Conservation (phyloP, 2,888 invertebrate genomes). For the Caenorhabditis sp. region DNA sequence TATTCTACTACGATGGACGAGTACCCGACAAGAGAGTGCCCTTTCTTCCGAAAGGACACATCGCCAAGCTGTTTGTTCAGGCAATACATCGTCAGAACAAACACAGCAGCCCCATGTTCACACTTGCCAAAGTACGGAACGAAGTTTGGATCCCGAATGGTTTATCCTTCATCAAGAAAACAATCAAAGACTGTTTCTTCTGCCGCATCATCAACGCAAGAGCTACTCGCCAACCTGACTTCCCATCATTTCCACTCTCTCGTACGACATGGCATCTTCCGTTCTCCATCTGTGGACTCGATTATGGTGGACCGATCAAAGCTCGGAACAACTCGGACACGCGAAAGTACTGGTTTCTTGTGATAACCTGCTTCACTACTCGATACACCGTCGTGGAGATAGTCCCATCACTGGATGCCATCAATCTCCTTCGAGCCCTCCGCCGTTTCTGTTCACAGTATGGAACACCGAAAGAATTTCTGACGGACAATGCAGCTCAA, state of each 20-base stretch:
- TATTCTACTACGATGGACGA: constrained; percentile 18
- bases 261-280: constrained; percentile 68
- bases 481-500: constrained; percentile 20
- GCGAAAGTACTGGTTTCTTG: constrained; percentile 11
- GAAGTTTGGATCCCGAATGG: constrained; percentile 77
- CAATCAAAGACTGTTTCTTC: constrained; percentile 69
- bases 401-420: neutral
- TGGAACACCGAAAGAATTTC: constrained; percentile 15
- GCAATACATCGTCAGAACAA: constrained; percentile 6
- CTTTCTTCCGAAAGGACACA: constrained; percentile 11
- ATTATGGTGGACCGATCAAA: constrained; percentile 77
- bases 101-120: constrained; percentile 23
- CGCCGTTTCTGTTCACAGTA: constrained; percentile 2
- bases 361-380: constrained; percentile 23
- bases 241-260: constrained; percentile 76
- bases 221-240: constrained; percentile 68
- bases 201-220: constrained; percentile 69
- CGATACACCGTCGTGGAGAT: constrained; percentile 15
- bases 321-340: constrained; percentile 22
- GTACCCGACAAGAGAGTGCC: neutral
- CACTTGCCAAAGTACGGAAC: constrained; percentile 57
- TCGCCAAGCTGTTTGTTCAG: constrained; percentile 1
- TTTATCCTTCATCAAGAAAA: constrained; percentile 61
- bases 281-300: constrained; percentile 74
- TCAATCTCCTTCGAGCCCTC: neutral